A percentile compares a stretch with the other conserved stretches of the same genome.
phyloP scores from a whole-genome alignment of 1,140 invertebrate species.

The Dufourea novaeangliae region DNA sequence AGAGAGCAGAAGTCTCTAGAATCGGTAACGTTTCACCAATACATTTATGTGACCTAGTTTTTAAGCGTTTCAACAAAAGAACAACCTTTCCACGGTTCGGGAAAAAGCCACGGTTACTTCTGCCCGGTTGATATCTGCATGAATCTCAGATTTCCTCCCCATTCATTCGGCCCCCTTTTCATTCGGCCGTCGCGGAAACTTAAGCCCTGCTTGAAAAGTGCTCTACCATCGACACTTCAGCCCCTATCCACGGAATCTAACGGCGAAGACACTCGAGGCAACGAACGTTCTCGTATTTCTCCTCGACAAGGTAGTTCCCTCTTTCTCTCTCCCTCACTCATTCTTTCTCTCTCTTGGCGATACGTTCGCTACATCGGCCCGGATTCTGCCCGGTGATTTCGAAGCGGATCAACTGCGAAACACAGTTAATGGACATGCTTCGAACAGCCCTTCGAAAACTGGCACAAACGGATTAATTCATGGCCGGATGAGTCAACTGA shows the following conservation, averaged over 20 bases:
- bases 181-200: conserved; percentile 1
- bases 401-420: neutral
- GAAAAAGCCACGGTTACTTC: neutral
- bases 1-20: neutral
- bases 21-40: neutral
- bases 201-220: neutral
- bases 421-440: neutral
- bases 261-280: neutral
- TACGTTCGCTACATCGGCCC: neutral
- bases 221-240: neutral
- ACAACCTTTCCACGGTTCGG: conserved; percentile 8
- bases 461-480: neutral
- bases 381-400: neutral
- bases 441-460: neutral
- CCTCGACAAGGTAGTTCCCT: neutral
- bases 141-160: conserved; percentile 24
- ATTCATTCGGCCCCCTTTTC: conserved; percentile 43
- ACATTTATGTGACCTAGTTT: neutral
- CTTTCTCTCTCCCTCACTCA: neutral
- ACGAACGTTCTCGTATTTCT: neutral
- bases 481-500: neutral
- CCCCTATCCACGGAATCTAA: neutral
- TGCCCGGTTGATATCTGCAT: neutral
- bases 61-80: neutral
- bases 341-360: neutral